Base-by-base conservation (phyloP, 1,140 invertebrate species). In the Thaumatotibia leucotreta region DNA sequence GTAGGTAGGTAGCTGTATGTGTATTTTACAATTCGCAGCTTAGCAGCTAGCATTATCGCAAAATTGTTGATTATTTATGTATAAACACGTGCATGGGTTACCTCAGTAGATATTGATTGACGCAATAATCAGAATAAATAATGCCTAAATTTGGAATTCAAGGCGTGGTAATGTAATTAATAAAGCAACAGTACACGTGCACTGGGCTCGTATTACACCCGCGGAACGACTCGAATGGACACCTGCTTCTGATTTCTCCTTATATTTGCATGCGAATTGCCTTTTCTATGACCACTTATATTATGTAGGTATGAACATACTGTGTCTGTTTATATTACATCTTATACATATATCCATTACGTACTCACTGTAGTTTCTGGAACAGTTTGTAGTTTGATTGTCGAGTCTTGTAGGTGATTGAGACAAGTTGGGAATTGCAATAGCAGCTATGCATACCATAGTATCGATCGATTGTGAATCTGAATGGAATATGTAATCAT, bases 161-260 rank as follows among this genome's bases (percentile, higher is more conserved):
- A 39, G 35, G 35, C 35, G 35, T 39, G 35, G 35, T 17, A 14
- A 39, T n/a, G 33, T 39, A 39, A 39, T 39, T 39, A 14, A 39
- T 39, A 39, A 14, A 14, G 35, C n/a, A 17, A 39, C 33, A n/a
- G 11, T 54, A 54, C n/a, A 54, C 23, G 50, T 63, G 66, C 61
- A 69, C 45, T 66, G 68, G 67, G 61, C 14, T 75, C 67, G 65
- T 50, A 52, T 75, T 68, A 72, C 70, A 68, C 61, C 65, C 61
- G 73, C 61, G 45, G 23, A 22, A 45, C 58, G 23, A 68, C 45
- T 66, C 17, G 20, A 52, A 39, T 29, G 27, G 27, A 29, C 73
- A 75, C 70, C 70, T 75, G 73, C 29, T 27, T 17, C 33, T 61
- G 11, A 54, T 54, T 8, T 58, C 61, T 29, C 11, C n/a, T 54